Base-by-base conservation (phyloP, 2,113 vertebrate species). In the Rousettus leschenaultii region DNA sequence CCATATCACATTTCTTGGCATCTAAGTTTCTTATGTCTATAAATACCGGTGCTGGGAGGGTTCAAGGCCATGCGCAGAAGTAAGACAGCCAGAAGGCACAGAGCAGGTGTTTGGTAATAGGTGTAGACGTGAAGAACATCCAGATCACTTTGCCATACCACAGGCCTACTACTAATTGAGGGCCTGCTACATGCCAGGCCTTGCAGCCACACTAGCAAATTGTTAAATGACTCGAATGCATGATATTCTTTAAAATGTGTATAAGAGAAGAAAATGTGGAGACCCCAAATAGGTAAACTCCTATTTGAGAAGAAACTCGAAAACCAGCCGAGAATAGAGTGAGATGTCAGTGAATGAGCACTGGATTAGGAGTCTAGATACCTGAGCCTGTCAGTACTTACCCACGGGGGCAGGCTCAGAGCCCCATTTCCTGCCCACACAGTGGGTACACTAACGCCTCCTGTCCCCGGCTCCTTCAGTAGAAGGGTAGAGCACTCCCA, bases 341-440 rank as follows among this genome's bases (percentile, higher is more conserved):
- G 7, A 43, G 45, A 24, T 78, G 7, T 61, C 91, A 5, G 59
- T 43, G 22, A 61, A 11, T 48, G 85, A 90, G 55, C 89, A 40
- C 79, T 78, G 40, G 22, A n/a, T 70, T 22, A 7, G 65, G 38
- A 59, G 30, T 40, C 28, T 73, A 80, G 66, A 71, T 5, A 0
- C 24, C 59, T 28, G 21, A 45, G 53, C 48, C 86, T 63, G 48
- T 53, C 12, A 10, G 19, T 9, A 6, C 75, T 35, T 53, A 18
- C 15, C 28, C 30, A 5, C 51, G 2, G 15, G 1, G 7, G 16
- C 40, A 68, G n/a, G 61, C 55, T 51, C 1, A 0, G 35, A 33
- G 48, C 8, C 12, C 38, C 24, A 7, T 5, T 48, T 18, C 73
- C 12, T 15, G 7, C 53, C 80, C 1, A 0, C 22, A 10, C 1